A percentile compares a stretch with the other conserved stretches of the same genome.
phyloP scores from a whole-genome alignment of 1,140 invertebrate genomes.

The Augochlora pura region DNA sequence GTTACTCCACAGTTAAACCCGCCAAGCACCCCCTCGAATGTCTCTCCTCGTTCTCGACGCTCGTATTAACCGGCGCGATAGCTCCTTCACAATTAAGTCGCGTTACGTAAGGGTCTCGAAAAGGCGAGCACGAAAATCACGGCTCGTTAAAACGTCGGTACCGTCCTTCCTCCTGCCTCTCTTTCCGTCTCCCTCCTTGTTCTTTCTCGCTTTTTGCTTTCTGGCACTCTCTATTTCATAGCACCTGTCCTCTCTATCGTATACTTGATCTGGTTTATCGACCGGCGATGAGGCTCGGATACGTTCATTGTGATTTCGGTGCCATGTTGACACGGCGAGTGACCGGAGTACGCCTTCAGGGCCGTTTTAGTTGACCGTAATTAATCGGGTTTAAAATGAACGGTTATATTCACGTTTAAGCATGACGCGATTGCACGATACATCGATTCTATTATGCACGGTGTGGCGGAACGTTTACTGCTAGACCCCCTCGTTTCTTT shows the following conservation, averaged over 20 bases:
- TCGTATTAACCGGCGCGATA: constrained; percentile 79
- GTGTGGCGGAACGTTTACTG: constrained; percentile 18
- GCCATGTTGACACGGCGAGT: constrained; percentile 29
- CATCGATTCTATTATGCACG: constrained; percentile 48
- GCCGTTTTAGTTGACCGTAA: constrained; percentile 56
- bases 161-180: constrained; percentile 28
- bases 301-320: constrained; percentile 54
- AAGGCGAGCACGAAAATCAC: constrained; percentile 70
- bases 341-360: constrained; percentile 48
- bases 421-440: constrained; percentile 37
- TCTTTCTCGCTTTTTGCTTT: constrained; percentile 20
- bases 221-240: constrained; percentile 31
- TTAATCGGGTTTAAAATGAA: constrained; percentile 56
- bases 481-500: constrained; percentile 8
- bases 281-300: constrained; percentile 25
- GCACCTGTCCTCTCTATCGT: constrained; percentile 46
- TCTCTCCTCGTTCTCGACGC: constrained; percentile 60
- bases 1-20: constrained; percentile 61
- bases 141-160: constrained; percentile 67
- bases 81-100: constrained; percentile 80
- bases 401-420: constrained; percentile 51
- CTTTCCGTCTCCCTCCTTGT: not conserved
- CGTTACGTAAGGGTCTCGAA: constrained; percentile 77
- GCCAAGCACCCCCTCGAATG: constrained; percentile 66
- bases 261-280: constrained; percentile 52